A percentile compares a stretch with the other conserved stretches of the same genome.
Evolutionary conservation across 2,113 vertebrate species (phyloP).

Genomic region (Alces alces): DNA sequence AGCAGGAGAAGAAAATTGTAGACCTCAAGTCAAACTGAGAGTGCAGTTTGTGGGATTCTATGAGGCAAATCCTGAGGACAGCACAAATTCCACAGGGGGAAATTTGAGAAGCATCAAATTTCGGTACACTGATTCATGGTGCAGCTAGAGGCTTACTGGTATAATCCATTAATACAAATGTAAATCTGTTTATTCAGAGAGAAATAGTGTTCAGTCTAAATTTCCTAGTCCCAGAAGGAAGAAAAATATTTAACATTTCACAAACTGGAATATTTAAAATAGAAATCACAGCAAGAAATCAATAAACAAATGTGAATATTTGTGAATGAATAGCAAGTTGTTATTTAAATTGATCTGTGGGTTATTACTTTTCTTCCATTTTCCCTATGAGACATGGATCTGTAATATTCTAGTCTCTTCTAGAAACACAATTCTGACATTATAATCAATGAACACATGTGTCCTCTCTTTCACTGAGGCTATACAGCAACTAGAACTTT

Average conservation of each 20-base stretch:
- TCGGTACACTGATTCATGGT: not conserved
- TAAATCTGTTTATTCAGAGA: not conserved
- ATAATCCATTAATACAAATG: not conserved
- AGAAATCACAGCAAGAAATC: not conserved
- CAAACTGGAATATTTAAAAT: not conserved
- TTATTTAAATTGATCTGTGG: not conserved
- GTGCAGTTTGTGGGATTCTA: not conserved
- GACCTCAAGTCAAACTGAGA: not conserved
- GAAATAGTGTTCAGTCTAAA: not conserved
- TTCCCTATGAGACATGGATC: not conserved
- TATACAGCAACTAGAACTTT: not conserved
- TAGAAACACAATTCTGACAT: not conserved
- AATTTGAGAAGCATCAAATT: not conserved
- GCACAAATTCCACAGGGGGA: not conserved
- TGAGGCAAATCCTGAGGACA: not conserved
- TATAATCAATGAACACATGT: not conserved
- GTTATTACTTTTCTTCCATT: not conserved
- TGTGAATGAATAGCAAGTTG: not conserved
- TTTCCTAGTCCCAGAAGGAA: not conserved
- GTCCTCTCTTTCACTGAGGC: not conserved
- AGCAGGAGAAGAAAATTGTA: not conserved
- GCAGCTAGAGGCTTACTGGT: not conserved
- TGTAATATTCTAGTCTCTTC: not conserved
- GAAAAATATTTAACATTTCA: not conserved
- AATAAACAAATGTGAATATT: not conserved